Evolutionary conservation across 2,888 invertebrate genomes (phyloP), one percentile per base, ranked within the genome.

Genomic region (Lymantria dispar): DNA sequence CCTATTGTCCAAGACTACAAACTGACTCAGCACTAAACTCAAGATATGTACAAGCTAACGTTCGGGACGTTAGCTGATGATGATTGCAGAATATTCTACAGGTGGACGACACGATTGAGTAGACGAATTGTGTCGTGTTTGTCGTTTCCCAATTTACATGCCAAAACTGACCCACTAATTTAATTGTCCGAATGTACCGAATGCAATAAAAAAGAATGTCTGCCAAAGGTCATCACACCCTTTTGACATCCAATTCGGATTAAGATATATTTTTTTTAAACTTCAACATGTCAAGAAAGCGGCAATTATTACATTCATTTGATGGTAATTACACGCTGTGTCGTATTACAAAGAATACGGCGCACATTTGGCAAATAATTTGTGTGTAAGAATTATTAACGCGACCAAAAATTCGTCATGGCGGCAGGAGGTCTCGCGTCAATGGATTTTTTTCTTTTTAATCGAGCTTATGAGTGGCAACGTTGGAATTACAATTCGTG

Each of bases 341-440:
- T 85, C 82, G 67, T 55, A 67, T 86, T 72, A 79, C 86, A 85
- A 83, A 85, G 79, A 41, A 48, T 45, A 62, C 70, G 70, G 73
- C 68, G 56, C 63, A 73, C 68, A 74, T 80, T 73, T 73, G 75
- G 75, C 84, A 80, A 66, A 83, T 85, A 85, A 87, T 86, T 87
- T 83, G 78, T 61, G 75, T 83, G 85, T 80, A 80, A 82, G 5
- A 82, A 80, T 83, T 80, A 78, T 80, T 76, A 77, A 69, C 67
- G 70, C 60, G 56, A 37, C 50, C 37, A 30, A 38, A 54, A 50
- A 69, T 76, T 74, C 56, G 76, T 67, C 67, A 71, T 53, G 70
- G 67, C 46, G 52, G 62, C 40, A 43, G 67, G 60, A 48, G 68
- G 68, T 8, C 33, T 8, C 33, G 10, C 8, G 10, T 51, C 55